Percentiles rank a stretch among this genome's conserved stretches.
phyloP scores from a whole-genome alignment of 2,888 invertebrate species.

The Sphinx pinastri region DNA sequence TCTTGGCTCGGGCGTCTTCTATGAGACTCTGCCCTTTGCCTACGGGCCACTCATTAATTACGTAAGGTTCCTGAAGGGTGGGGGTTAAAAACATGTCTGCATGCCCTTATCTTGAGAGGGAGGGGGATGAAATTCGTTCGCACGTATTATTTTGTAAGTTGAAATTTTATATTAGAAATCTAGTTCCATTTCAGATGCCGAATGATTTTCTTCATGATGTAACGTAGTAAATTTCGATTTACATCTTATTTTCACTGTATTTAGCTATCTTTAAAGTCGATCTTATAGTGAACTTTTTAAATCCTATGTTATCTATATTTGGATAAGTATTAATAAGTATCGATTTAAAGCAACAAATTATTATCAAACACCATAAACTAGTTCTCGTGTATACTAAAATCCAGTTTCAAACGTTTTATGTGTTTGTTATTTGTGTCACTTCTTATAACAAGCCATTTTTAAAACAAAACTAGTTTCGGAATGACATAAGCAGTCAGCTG shows the following conservation, averaged over 20 bases:
- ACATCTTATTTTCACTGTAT: not conserved
- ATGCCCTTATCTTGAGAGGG: no score
- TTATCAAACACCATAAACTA: not conserved
- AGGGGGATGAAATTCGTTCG: no score
- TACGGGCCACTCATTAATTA: no score
- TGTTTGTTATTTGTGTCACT: constrained; percentile 4
- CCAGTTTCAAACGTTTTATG: constrained; percentile 16
- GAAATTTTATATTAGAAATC: no score
- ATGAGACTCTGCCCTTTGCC: no score
- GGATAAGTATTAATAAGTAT: not conserved
- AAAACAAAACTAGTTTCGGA: not conserved
- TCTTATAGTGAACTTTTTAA: not conserved
- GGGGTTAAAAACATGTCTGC: no score
- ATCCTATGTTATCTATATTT: not conserved
- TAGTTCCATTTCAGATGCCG: no score
- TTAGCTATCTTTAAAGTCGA: not conserved
- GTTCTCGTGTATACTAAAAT: constrained; percentile 3
- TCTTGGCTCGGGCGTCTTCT: no score
- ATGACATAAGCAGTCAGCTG: constrained; percentile 21
- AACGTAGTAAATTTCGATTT: no score
- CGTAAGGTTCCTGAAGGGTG: no score
- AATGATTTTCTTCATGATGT: no score
- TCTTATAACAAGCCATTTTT: constrained; percentile 13
- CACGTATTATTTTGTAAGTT: no score
- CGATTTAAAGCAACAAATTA: not conserved